These are phyloP conservation scores for Aphis gossypii DNA, from an alignment of 1,140 invertebrate species.

Conservation along the genomic window DNA sequence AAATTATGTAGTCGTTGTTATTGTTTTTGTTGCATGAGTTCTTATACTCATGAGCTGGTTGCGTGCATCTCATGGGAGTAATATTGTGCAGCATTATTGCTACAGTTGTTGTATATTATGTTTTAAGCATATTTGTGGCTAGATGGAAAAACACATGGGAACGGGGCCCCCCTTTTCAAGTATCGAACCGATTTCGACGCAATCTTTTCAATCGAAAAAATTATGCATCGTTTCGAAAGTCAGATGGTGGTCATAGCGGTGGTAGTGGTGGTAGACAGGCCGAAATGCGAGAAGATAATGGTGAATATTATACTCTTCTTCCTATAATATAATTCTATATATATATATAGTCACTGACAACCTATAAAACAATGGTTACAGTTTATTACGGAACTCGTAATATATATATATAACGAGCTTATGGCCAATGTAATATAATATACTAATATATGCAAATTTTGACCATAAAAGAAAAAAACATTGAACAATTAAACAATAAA, in stretches of 20 bases:
- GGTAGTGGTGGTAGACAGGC: neutral
- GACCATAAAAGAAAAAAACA: too few species aligned
- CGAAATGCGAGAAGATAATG: neutral
- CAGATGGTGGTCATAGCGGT: too few species aligned
- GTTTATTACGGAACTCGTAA: neutral
- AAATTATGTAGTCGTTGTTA: neutral
- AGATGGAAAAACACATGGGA: neutral
- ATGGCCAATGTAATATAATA: neutral
- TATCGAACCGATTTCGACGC: neutral
- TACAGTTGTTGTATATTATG: neutral
- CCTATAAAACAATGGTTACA: neutral
- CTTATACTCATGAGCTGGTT: neutral
- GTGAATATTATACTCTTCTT: slow-evolving; percentile 3
- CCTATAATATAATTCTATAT: neutral
- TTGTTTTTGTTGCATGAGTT: neutral
- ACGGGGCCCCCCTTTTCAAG: neutral
- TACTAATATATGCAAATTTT: neutral
- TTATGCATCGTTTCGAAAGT: neutral
- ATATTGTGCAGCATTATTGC: neutral
- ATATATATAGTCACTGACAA: neutral
- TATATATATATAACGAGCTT: neutral
- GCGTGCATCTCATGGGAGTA: neutral
- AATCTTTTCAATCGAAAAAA: neutral
- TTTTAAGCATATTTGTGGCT: neutral
- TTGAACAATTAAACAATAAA: neutral